Percentiles rank a stretch among this genome's conserved stretches.
Evolutionary conservation across 2,888 invertebrate species (phyloP).

Genomic region (Drosophila vallismaia): DNA sequence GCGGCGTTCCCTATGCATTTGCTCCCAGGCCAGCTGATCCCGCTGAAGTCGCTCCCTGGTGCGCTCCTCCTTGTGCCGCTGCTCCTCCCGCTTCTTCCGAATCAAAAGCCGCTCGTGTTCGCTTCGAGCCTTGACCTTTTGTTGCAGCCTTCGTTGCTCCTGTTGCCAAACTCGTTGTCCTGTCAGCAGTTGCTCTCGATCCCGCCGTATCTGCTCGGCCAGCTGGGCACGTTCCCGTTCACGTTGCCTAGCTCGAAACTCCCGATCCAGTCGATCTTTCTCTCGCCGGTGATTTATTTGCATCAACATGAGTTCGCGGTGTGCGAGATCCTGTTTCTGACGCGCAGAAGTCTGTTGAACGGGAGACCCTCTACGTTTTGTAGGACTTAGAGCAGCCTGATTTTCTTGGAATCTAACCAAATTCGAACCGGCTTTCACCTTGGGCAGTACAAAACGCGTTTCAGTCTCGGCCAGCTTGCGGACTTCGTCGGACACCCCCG

Average conservation of each 20-base stretch:
- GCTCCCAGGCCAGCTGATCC: not conserved
- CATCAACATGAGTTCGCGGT: not conserved
- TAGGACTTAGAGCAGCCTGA: not conserved
- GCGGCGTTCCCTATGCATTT: not conserved
- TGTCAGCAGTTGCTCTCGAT: not conserved
- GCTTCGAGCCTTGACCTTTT: not conserved
- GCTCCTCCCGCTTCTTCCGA: not conserved
- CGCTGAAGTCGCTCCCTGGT: not conserved
- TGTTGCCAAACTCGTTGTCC: not conserved
- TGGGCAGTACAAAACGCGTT: not conserved
- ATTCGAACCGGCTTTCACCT: not conserved
- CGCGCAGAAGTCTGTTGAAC: not conserved
- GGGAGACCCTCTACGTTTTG: not conserved
- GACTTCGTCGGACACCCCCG: not conserved
- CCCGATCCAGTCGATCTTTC: not conserved
- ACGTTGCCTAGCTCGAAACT: not conserved
- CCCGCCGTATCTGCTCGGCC: not conserved
- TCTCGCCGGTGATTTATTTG: not conserved
- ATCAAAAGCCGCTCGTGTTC: not conserved
- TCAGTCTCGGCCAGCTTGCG: not conserved
- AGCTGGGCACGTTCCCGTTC: not conserved
- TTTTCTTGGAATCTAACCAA: not conserved
- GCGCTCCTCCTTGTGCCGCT: not conserved
- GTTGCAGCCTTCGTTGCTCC: not conserved
- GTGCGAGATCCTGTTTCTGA: not conserved